Base-by-base conservation (phyloP, 2,113 vertebrate genomes). In the Labeo rohita region DNA sequence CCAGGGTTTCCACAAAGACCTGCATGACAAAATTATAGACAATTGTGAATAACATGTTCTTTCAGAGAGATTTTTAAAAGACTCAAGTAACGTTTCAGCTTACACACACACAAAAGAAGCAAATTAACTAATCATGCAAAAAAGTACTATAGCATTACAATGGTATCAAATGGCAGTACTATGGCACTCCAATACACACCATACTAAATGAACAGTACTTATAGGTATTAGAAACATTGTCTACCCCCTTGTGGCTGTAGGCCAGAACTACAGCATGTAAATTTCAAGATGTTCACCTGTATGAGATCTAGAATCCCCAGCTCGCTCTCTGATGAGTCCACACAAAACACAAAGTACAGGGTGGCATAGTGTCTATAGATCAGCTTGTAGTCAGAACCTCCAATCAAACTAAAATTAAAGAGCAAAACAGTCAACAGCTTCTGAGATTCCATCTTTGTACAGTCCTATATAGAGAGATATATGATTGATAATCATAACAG, bases 1-100 rank as follows among this genome's bases (percentile, higher is more conserved):
- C 97, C 93, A 99, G 90, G 0, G 97, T 99, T 92, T 98, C 97
- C 93, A 98, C 97, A 87, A 98, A 99, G 84, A 99, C 98, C 97
- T 98, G 89, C 18, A 8, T 2, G 50, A 56, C 18, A 36, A 36
- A 34, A 56, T 72, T 2, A 56, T 7, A 56, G 28, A 78, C 50
- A 54, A 3, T 5, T 54, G 75, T 54, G 49, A 54, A 77, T 11
- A 54, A 74, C 72, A 74, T 23, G 45, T 23, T 23, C 34, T 56
- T 78, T 78, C 75, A 56, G 8, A 0, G n/a, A 52, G 47, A 23
- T 50, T 47, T 76, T n/a, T 8, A 52, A 76, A 34, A 76, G 68
- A 9, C 36, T 43, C 34, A 70, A 7, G 65, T 36, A 68, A 45
- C 18, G 18, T 72, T 50, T 75, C n/a, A 3, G 11, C 36, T 45